These are phyloP conservation scores for Axea sp. DNA, from an alignment of 2,888 invertebrate species.

Conservation along the genomic window DNA sequence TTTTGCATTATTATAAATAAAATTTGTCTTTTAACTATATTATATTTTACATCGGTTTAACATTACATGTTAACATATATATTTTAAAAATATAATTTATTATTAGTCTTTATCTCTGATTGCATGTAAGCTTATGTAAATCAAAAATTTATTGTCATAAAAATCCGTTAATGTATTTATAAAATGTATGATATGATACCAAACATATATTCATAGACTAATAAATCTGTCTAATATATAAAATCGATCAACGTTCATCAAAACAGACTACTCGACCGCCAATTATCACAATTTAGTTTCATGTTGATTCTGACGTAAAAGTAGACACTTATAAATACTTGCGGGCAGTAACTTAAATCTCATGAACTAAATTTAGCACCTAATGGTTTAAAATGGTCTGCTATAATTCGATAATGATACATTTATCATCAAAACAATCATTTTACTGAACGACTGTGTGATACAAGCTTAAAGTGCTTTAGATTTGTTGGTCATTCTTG, in stretches of 20 bases:
- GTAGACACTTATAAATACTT: slow-evolving; percentile 41
- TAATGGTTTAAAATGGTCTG: slow-evolving; percentile 15
- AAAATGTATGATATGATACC: too few relatives aligned
- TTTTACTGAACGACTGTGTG: slow-evolving; percentile 37
- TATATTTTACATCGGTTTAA: too few relatives aligned
- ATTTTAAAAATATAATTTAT: too few relatives aligned
- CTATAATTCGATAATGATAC: slow-evolving; percentile 39
- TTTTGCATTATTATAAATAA: too few relatives aligned
- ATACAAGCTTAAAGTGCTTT: slow-evolving; percentile 18
- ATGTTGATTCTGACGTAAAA: slow-evolving; percentile 44
- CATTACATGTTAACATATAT: too few relatives aligned
- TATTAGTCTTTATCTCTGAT: too few relatives aligned
- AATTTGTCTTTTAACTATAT: too few relatives aligned
- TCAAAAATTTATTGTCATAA: too few relatives aligned
- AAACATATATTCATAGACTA: slow-evolving; percentile 8
- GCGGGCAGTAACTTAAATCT: slow-evolving; percentile 33
- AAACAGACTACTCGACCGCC: slow-evolving; percentile 17
- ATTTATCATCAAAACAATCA: slow-evolving; percentile 46
- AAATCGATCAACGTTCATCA: slow-evolving; percentile 33
- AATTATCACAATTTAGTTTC: slow-evolving; percentile 44
- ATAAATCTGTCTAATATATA: slow-evolving; percentile 38
- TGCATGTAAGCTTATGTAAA: too few relatives aligned
- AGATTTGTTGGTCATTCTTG: slow-evolving; percentile 15
- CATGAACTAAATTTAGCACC: slow-evolving; percentile 41
- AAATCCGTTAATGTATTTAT: too few relatives aligned